phyloP scores from a whole-genome alignment of 2,797 vertebrate genomes.

The Phylloscopus collybita region DNA sequence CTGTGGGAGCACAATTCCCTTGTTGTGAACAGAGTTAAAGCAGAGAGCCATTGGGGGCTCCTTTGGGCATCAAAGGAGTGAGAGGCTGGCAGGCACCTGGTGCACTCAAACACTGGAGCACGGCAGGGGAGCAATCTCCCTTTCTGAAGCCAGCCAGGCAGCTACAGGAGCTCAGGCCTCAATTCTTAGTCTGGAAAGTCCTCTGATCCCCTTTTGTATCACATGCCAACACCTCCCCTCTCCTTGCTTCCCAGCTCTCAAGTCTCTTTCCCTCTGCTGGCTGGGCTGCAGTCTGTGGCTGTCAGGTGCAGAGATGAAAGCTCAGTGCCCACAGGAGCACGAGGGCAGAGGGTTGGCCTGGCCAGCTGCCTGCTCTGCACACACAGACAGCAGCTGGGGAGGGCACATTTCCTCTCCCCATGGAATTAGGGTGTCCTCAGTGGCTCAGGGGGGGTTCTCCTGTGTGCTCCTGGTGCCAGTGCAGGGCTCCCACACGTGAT shows the following conservation, averaged over 20 bases:
- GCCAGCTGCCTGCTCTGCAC: neutral
- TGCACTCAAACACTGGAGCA: neutral
- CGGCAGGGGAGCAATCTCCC: fast-evolving
- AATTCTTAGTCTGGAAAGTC: neutral
- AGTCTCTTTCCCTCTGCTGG: neutral
- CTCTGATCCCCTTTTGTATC: neutral
- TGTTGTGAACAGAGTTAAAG: neutral
- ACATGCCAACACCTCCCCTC: neutral
- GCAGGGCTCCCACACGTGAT: fast-evolving
- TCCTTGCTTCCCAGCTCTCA: neutral
- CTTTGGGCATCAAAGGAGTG: neutral
- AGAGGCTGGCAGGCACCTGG: neutral
- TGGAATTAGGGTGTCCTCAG: neutral
- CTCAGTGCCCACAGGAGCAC: neutral
- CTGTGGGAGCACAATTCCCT: neutral
- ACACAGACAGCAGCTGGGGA: neutral
- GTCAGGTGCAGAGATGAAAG: neutral
- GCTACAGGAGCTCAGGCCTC: neutral
- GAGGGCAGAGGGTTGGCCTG: neutral
- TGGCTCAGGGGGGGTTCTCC: neutral
- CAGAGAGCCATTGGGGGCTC: neutral
- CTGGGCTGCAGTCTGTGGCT: neutral
- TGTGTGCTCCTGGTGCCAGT: neutral
- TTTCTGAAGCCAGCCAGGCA: neutral
- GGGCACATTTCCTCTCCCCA: neutral